Percentiles rank a stretch among this genome's conserved stretches.
phyloP scores from a whole-genome alignment of 2,797 vertebrate species.

The Babyrousa celebensis region DNA sequence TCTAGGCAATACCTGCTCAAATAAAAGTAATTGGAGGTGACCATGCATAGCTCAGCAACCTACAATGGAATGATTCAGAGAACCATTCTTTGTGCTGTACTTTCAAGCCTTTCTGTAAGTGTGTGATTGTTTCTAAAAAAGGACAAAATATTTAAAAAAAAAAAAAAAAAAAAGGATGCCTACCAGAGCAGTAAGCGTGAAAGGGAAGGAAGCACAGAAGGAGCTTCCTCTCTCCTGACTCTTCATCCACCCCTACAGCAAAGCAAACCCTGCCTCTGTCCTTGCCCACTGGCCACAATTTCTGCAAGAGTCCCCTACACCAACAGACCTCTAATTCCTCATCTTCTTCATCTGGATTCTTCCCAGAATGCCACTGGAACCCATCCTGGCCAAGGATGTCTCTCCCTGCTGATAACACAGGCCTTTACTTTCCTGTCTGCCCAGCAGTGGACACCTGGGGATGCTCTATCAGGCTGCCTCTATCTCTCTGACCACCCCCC shows the following conservation, averaged over 20 bases:
- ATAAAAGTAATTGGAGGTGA: not conserved
- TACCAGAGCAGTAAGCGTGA: not conserved
- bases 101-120: not conserved
- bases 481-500: not conserved
- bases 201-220: not conserved
- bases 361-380: not conserved
- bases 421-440: not conserved
- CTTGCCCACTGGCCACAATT: not conserved
- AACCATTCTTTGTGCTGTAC: not conserved
- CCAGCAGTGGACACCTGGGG: not conserved
- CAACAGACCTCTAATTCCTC: not conserved
- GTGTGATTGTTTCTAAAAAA: not conserved
- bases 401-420: not conserved
- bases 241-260: not conserved
- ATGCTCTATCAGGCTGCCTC: no score
- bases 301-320: not conserved
- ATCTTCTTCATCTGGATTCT: not conserved
- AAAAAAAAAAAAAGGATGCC: not conserved
- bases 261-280: not conserved
- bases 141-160: not conserved
- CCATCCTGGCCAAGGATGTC: not conserved
- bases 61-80: conserved; percentile 13
- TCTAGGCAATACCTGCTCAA: not conserved
- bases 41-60: not conserved
- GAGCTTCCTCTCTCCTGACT: not conserved